phyloP scores from a whole-genome alignment of 2,888 invertebrate species.

The Acleris holmiana region DNA sequence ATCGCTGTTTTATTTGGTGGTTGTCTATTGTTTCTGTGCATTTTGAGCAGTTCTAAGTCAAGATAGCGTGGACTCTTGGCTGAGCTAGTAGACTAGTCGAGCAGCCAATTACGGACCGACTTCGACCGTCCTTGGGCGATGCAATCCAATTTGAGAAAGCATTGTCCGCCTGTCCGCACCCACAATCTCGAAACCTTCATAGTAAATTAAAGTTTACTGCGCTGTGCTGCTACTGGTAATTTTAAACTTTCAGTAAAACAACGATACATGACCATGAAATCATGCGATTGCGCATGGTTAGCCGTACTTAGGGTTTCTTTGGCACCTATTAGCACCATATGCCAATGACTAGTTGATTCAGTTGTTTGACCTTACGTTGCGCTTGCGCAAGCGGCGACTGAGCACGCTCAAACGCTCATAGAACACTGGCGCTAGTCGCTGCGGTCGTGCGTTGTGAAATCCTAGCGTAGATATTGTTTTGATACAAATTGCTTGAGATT shows the following conservation, averaged over 20 bases:
- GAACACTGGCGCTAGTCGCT: constrained; percentile 25
- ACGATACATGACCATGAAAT: constrained; percentile 8
- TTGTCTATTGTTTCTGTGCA: constrained; percentile 35
- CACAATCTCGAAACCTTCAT: constrained; percentile 26
- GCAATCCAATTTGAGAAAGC: constrained; percentile 77
- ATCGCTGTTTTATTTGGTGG: constrained; percentile 30
- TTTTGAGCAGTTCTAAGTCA: constrained; percentile 26
- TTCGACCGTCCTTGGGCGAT: constrained; percentile 60
- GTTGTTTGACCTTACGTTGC: constrained; percentile 37
- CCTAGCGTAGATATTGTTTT: constrained; percentile 47
- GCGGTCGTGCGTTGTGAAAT: constrained; percentile 46
- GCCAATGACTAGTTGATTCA: constrained; percentile 31
- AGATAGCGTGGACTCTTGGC: constrained; percentile 53
- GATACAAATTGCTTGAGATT: constrained; percentile 45
- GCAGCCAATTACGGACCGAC: constrained; percentile 67
- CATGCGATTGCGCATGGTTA: constrained; percentile 3
- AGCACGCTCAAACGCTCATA: constrained; percentile 16
- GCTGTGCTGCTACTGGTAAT: background rate
- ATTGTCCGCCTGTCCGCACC: constrained; percentile 65
- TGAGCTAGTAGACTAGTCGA: constrained; percentile 45
- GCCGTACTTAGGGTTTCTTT: constrained; percentile 17
- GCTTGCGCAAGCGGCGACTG: constrained; percentile 39
- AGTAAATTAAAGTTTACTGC: constrained; percentile 16
- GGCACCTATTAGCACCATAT: constrained; percentile 31
- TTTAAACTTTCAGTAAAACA: background rate